Evolutionary conservation across 2,888 invertebrate genomes (phyloP).

Genomic region (Phyto melanocephala): DNA sequence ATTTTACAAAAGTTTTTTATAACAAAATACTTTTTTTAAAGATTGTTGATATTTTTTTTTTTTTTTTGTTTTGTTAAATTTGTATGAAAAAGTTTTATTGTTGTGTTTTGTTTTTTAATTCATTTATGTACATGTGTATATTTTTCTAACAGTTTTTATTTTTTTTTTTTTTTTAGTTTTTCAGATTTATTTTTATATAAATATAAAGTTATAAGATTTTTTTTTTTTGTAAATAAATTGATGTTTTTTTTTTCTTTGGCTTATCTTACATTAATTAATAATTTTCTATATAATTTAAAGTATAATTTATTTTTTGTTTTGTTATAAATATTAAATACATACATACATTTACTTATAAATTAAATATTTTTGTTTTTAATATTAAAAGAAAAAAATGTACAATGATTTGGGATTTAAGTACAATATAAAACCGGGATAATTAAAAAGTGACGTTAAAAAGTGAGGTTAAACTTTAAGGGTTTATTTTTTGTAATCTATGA

Average conservation of each 20-base stretch:
- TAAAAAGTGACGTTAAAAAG: not conserved
- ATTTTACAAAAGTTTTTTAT: not conserved
- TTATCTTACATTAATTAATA: constrained; percentile 75
- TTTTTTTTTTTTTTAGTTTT: constrained; percentile 2
- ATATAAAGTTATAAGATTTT: constrained; percentile 18
- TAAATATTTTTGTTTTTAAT: constrained; percentile 40
- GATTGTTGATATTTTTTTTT: not conserved
- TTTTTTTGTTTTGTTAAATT: not conserved
- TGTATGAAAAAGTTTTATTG: too few relatives aligned
- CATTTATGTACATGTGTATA: not conserved
- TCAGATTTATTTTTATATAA: not conserved
- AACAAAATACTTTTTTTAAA: not conserved
- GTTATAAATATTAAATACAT: constrained; percentile 66
- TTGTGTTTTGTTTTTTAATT: too few relatives aligned
- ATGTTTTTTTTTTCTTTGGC: constrained; percentile 74
- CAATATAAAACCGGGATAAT: not conserved
- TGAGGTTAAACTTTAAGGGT: not conserved
- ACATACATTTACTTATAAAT: constrained; percentile 22
- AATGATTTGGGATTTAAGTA: constrained; percentile 31
- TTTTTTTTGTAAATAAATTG: constrained; percentile 59
- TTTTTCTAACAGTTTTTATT: not conserved
- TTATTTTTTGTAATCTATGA: not conserved
- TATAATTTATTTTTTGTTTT: constrained; percentile 39
- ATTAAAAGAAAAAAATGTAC: constrained; percentile 67
- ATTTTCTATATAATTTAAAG: constrained; percentile 55